Base-by-base conservation (phyloP, 2,888 invertebrate species). In the Pterostichus madidus region DNA sequence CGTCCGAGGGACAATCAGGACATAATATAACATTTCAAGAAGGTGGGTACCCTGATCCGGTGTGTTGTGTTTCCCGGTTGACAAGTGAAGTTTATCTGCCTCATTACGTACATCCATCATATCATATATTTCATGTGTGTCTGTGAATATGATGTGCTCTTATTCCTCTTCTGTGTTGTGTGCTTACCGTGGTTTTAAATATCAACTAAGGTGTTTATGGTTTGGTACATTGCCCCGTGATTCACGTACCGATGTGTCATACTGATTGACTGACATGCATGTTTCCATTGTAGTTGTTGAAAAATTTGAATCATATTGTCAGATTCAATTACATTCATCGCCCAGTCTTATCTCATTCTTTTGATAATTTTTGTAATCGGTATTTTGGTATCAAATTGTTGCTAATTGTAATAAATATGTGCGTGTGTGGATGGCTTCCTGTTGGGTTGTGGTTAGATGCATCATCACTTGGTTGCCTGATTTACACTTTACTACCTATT, bases 361-460 rank as follows among this genome's bases (percentile, higher is more conserved):
- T 56, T 53, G 80, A 80, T 80, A 80, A 68, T 71, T 80, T 80
- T 80, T 71, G 13, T 80, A 80, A 71, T 80, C 71, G 52, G 53
- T 53, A 53, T 52, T 53, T 71, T 52, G 53, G 64, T 80, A 80
- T 80, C 80, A 80, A 68, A 80, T 80, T 35, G 71, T 80, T 59
- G 44, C 71, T 80, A 80, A 71, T 52, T 80, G 53, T 71, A 80
- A 80, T 73, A 15, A 71, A 80, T 80, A 52, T 52, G 52, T 75
- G 73, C 73, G 73, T 78, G 79, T 79, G 75, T 59, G 75, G 61
- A 81, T 75, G 31, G 84, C 85, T 87, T 87, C 87, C 87, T 87
- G 87, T 87, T 86, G 86, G 86, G 85, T 85, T 87, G 87, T 88
- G 87, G 87, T 87, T 85, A 85, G 84, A 83, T 83, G 75, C 81